phyloP scores from a whole-genome alignment of 2,888 invertebrate genomes.

The Mesochorus sp. region DNA sequence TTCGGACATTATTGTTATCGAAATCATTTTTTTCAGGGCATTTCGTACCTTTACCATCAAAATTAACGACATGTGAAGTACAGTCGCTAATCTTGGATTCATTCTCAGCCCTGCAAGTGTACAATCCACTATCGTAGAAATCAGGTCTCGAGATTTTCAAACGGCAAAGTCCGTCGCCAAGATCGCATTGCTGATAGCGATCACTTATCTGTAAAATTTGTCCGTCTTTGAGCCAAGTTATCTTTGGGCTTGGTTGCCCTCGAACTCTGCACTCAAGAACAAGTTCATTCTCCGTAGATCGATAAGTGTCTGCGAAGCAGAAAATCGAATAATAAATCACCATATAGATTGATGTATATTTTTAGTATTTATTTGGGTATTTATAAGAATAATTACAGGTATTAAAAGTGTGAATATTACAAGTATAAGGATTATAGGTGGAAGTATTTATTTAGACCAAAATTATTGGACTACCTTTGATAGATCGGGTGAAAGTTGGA shows the following conservation, averaged over 20 bases:
- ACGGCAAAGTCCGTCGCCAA: conserved; percentile 89
- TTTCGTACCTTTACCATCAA: conserved; percentile 84
- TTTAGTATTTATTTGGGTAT: background rate
- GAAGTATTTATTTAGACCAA: no score
- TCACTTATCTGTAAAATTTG: conserved; percentile 83
- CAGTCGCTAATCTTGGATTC: conserved; percentile 87
- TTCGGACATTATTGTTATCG: background rate
- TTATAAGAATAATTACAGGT: no score
- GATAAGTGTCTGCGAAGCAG: conserved; percentile 86
- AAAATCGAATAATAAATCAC: no score
- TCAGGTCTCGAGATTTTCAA: conserved; percentile 87
- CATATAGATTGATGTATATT: conserved; percentile 1
- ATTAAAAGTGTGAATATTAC: no score
- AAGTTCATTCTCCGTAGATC: conserved; percentile 88
- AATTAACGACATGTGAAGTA: conserved; percentile 88
- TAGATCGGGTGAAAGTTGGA: conserved; percentile 89
- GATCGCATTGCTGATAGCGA: conserved; percentile 87
- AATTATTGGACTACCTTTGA: conserved; percentile 84
- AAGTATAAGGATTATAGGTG: no score
- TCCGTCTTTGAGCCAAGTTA: conserved; percentile 91
- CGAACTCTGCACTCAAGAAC: conserved; percentile 91
- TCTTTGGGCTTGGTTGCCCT: conserved; percentile 88
- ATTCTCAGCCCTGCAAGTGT: conserved; percentile 90
- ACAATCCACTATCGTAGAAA: conserved; percentile 88
- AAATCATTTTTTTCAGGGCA: background rate